These are phyloP conservation scores for Xiphophorus birchmanni DNA, from an alignment of 2,797 vertebrate species.

Conservation along the genomic window DNA sequence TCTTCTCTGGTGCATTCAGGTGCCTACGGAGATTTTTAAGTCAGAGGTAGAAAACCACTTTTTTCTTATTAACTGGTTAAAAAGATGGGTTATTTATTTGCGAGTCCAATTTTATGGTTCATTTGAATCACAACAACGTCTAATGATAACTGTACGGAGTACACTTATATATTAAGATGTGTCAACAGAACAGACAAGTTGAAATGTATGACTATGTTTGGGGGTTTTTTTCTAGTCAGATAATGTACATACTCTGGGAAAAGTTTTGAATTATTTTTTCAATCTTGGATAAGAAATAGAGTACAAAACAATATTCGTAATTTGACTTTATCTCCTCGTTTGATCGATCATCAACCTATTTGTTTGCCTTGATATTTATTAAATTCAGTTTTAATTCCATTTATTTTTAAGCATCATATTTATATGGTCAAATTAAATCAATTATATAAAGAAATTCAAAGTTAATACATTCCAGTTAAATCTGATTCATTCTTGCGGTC, in stretches of 20 bases:
- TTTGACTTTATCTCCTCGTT: background rate
- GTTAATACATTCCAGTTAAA: background rate
- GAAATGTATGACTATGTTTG: background rate
- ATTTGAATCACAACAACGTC: background rate
- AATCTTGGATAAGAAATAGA: no score
- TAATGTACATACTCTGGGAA: background rate
- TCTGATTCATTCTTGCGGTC: background rate
- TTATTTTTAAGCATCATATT: background rate
- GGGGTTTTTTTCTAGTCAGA: background rate
- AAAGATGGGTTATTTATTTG: background rate
- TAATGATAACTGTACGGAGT: background rate
- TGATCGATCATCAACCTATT: background rate
- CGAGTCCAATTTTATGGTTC: fast-evolving
- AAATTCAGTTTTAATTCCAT: background rate
- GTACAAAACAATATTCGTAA: background rate
- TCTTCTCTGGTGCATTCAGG: constrained; percentile 34
- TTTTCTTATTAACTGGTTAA: background rate
- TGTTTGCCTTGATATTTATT: background rate
- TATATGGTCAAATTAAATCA: background rate
- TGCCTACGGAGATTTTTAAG: constrained; percentile 19
- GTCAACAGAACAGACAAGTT: background rate
- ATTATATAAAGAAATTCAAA: background rate
- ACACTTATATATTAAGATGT: no score
- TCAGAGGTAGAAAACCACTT: no score
- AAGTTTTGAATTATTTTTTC: no score